These are phyloP conservation scores for Xyrichtys novacula DNA, from an alignment of 2,797 vertebrate genomes.

Conservation along the genomic window DNA sequence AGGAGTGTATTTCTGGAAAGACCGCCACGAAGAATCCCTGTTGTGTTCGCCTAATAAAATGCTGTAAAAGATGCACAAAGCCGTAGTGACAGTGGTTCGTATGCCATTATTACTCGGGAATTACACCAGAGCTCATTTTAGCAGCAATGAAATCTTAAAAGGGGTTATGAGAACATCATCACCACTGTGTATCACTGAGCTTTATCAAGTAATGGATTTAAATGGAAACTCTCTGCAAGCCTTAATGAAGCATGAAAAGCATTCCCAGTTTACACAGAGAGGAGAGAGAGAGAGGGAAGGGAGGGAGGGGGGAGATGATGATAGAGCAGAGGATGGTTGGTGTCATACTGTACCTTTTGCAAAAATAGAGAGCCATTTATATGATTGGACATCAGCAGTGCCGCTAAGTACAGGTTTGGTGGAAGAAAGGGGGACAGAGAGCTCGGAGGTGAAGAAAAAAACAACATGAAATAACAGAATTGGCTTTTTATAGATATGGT, in stretches of 20 bases:
- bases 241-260: slow-evolving; percentile 77
- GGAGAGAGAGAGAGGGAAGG: slow-evolving; percentile 17
- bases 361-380: slow-evolving; percentile 22
- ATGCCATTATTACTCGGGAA: slow-evolving; percentile 68
- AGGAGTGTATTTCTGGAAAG: slow-evolving; percentile 7
- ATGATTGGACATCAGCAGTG: slow-evolving; percentile 8
- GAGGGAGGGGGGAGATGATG: slow-evolving; percentile 21
- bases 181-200: slow-evolving; percentile 65
- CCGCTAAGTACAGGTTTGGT: too few species aligned
- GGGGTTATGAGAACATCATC: slow-evolving; percentile 73
- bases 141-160: slow-evolving; percentile 70
- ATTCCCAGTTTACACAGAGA: slow-evolving; percentile 67
- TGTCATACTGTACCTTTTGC: slow-evolving; percentile 14
- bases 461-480: too few species aligned
- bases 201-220: slow-evolving; percentile 73
- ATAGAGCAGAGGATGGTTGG: slow-evolving; percentile 21
- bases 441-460: too few species aligned
- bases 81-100: slow-evolving; percentile 34
- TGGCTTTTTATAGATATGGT: too few species aligned
- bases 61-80: slow-evolving; percentile 14
- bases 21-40: slow-evolving; percentile 21
- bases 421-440: too few species aligned
- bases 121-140: slow-evolving; percentile 67
- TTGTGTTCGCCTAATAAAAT: slow-evolving; percentile 23
- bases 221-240: slow-evolving; percentile 64